Conservation (phyloP, 2,797 vertebrate species). For the Lagorchestes hirsutus region DNA sequence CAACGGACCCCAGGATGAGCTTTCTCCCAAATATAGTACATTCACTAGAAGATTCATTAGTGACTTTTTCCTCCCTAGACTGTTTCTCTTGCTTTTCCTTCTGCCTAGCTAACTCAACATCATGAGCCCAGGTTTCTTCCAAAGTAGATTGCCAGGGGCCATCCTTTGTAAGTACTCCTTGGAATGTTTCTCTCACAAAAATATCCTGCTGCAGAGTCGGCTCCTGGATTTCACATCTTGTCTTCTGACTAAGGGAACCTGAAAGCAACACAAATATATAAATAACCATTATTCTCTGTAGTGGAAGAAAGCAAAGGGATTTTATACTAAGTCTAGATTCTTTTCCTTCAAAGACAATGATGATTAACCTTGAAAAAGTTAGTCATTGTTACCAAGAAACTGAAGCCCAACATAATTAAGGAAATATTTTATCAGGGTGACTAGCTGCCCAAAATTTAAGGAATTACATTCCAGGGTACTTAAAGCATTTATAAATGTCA, state of each 20-base stretch:
- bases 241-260: not conserved
- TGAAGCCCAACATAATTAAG: not conserved
- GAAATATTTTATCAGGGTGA: not conserved
- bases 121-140: not conserved
- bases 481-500: not conserved
- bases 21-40: not conserved
- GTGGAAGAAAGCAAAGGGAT: not conserved
- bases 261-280: not conserved
- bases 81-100: not conserved
- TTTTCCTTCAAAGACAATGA: not conserved
- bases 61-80: not conserved
- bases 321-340: not conserved
- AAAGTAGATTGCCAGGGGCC: not conserved
- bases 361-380: not conserved
- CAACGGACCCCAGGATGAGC: not conserved
- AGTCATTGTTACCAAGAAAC: not conserved
- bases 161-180: not conserved
- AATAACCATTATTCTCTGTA: not conserved
- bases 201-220: not conserved
- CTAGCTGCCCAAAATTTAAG: not conserved
- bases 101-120: not conserved
- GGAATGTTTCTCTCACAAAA: not conserved
- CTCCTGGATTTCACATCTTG: not conserved
- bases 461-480: not conserved
- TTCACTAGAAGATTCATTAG: not conserved